Base-by-base conservation (phyloP, 30 jellyfish, hydroid and myxozoan genomes). In the Aurelia aurita region DNA sequence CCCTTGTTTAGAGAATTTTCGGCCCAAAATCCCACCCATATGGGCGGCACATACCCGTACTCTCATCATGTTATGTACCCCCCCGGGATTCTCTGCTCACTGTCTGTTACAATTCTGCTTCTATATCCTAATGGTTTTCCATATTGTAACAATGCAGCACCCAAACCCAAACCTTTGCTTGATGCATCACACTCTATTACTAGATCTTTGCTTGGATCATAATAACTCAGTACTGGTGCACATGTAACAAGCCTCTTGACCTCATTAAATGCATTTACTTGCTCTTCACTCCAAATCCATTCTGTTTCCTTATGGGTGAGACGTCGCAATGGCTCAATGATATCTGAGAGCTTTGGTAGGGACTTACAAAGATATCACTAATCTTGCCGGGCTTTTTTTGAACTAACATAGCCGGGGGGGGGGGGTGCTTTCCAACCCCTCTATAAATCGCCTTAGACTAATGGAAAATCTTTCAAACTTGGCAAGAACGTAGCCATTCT, bases 341-440 rank as follows among this genome's bases (percentile, higher is more conserved):
- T 28, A 35, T 59, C 65, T n/a, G 81, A 47, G 22, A 83, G 82
- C 62, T 70, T 70, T 51, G 93, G 93, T 34, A 83, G 66, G 60
- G 54, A 69, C 89, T 69, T 83, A 9, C 75, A 60, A n/a, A 69
- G 3, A 58, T 83, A 83, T 19, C 25, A 69, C 31, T 49, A 44
- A 65, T n/a, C n/a, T n/a, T n/a, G n/a, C n/a, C n/a, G n/a, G n/a
- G n/a, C n/a, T n/a, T n/a, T n/a, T n/a, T n/a, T n/a, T n/a, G n/a
- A n/a, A n/a, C n/a, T n/a, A n/a, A n/a, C n/a, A n/a, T n/a, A n/a
- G n/a, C n/a, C n/a, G n/a, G n/a, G n/a, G n/a, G n/a, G n/a, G n/a
- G n/a, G n/a, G n/a, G n/a, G n/a, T n/a, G n/a, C n/a, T n/a, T n/a
- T n/a, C n/a, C n/a, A n/a, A n/a, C n/a, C n/a, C n/a, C n/a, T n/a